phyloP scores from a whole-genome alignment of 2,113 vertebrate genomes.

The Tretioscincus oriximinensis region DNA sequence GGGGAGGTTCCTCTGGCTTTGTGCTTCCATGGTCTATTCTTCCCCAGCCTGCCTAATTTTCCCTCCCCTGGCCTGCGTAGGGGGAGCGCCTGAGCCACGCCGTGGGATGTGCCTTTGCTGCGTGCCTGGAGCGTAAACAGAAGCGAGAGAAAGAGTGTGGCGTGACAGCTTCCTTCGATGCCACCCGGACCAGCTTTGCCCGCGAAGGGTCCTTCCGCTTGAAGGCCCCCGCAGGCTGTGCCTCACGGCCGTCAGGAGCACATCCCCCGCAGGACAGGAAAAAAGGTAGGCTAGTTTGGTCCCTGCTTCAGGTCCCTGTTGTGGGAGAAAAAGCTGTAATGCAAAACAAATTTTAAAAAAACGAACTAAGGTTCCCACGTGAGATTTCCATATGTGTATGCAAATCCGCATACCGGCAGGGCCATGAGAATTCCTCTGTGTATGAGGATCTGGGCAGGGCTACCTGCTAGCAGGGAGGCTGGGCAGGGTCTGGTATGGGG shows the following conservation, averaged over 20 bases:
- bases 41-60: too few species aligned
- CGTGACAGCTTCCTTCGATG: conserved; percentile 88
- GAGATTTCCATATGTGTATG: too few species aligned
- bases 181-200: conserved; percentile 88
- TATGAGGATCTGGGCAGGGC: too few species aligned
- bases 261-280: conserved; percentile 81
- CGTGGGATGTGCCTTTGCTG: conserved; percentile 90
- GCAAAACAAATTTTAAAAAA: too few species aligned
- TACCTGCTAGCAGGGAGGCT: too few species aligned
- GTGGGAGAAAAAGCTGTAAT: too few species aligned
- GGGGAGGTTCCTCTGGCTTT: too few species aligned
- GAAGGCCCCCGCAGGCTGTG: conserved; percentile 67
- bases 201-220: conserved; percentile 91
- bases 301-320: neutral
- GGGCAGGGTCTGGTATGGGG: too few species aligned
- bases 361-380: too few species aligned
- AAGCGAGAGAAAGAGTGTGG: conserved; percentile 90
- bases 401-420: too few species aligned
- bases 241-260: conserved; percentile 73
- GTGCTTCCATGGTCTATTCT: neutral
- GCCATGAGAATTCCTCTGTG: too few species aligned
- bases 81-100: conserved; percentile 91
- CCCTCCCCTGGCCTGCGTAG: conserved; percentile 54
- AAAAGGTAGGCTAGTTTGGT: conserved; percentile 42
- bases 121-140: conserved; percentile 91